A percentile compares a stretch with the other conserved stretches of the same genome.
Conservation (phyloP, 2,113 vertebrate species). For the Gnathonemus echidnorhynchus region DNA sequence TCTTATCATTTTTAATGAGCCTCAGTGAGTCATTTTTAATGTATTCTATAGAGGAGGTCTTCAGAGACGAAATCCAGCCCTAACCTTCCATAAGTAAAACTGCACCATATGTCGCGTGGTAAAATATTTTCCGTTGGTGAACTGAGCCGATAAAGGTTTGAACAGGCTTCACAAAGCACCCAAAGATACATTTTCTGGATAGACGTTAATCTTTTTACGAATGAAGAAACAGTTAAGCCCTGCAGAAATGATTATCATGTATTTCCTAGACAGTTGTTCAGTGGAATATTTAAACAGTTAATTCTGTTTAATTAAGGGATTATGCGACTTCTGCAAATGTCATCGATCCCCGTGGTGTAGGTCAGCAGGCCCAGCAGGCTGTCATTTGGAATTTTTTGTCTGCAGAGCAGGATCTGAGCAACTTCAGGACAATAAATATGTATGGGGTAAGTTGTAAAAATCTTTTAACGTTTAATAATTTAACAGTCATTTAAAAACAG, state of each 20-base stretch:
- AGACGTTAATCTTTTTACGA: background rate
- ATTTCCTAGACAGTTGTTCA: background rate
- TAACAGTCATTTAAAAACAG: background rate
- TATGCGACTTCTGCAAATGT: background rate
- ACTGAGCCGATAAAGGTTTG: background rate
- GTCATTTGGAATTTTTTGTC: background rate
- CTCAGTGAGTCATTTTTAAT: background rate
- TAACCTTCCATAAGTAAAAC: background rate
- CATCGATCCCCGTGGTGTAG: background rate
- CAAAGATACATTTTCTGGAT: background rate
- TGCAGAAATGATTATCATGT: background rate
- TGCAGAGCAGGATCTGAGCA: background rate
- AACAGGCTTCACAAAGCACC: background rate
- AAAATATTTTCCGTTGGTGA: background rate
- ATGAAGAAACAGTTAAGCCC: background rate
- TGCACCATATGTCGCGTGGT: background rate
- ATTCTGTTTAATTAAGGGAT: background rate
- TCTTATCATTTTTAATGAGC: constrained; percentile 2
- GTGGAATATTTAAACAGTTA: background rate
- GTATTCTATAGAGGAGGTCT: background rate
- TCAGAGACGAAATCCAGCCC: background rate
- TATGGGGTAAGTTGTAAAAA: background rate
- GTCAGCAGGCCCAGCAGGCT: background rate
- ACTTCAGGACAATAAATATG: background rate
- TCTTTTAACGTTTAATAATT: background rate